Base-by-base conservation (phyloP, 2,797 vertebrate species). In the Helarctos malayanus region DNA sequence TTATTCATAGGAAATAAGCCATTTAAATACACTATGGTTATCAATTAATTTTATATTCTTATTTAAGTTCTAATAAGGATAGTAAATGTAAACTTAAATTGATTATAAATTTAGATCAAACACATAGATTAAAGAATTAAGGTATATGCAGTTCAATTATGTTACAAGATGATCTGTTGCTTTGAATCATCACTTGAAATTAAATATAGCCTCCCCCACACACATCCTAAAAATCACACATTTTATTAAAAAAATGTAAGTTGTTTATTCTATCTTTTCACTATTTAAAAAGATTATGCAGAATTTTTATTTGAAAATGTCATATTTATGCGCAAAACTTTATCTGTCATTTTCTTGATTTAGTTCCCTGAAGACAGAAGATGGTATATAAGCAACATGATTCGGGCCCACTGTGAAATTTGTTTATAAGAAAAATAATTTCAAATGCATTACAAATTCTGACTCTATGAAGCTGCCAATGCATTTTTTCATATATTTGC, bases 171-270 rank as follows among this genome's bases (percentile, higher is more conserved):
- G 38, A 65, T 79, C 41, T 87, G 6, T 47, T 38, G 32, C 41
- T 86, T 47, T 69, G 38, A 79, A 93, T 69, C 12, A 29, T 69
- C 63, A 69, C 75, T 93, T 47, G 52, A 93, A 86, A 93, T 56
- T 79, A 79, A 79, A 35, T 56, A 19, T 68, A 86, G 32, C 8
- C 9, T 27, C 19, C 3, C 3, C 41, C 9, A n/a, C 38, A 57
- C 12, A 29, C 7, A 32, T 71, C 71, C 38, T 57, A 57, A 45
- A 87, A 73, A 87, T 57, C 38, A 87, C 52, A 56, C 29, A 41
- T 15, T 73, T 81, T 29, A 73, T 57, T 57, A 2, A 29, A 81
- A 45, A 88, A 73, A n/a, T 75, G 21, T 18, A 88, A 88, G 13
- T n/a, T 59, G 54, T 47, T 21, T 78, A 52, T 63, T 63, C 12